Evolutionary conservation across 35 echinoderm and acorn worm species (phyloP), one percentile per base, ranked within the genome.

Genomic region (Anneissia japonica): DNA sequence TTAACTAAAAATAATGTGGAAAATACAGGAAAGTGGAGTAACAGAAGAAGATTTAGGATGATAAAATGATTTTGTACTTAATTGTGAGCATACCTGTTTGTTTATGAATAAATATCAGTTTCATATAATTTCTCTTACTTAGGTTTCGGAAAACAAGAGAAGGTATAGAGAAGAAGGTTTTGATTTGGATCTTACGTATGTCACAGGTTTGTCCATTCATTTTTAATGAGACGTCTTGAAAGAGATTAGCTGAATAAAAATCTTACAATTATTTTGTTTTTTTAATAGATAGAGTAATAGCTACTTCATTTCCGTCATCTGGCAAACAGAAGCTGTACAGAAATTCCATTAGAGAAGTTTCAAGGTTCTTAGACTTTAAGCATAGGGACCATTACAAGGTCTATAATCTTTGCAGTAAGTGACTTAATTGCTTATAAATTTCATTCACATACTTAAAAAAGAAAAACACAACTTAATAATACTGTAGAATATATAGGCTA

Each of bases 141-240:
- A 96, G 94, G 94, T 96, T 32, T 96, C 94, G n/a, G 86, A 96
- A 77, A 96, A 96, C 75, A 96, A 96, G 39, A 92, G 94, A 83
- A 73, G 94, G 28, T 96, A 96, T 39, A 28, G 79, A 45, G 81
- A 91, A 76, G 94, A 96, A 80, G 94, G 90, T 21, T 96, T 96
- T 90, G 94, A 96, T 77, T 39, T 96, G 38, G 94, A 96, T 87
- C 72, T 96, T 31, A 96, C 94, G 0, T 96, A 96, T 55, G 86
- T 96, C 7, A 96, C 90, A 86, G 94, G 94, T 96, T 64, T 64
- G 51, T 45, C 16, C 5, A 45, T 7, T 7, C 40, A 45, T 45
- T 16, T 7, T 45, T 45, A 45, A n/a, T n/a, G n/a, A 45, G 40
- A 45, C 40, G 16, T 45, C 40, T 7, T 45, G 40, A 45, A 45